phyloP scores from a whole-genome alignment of 2,888 invertebrate species.

The Baronia brevicornis region DNA sequence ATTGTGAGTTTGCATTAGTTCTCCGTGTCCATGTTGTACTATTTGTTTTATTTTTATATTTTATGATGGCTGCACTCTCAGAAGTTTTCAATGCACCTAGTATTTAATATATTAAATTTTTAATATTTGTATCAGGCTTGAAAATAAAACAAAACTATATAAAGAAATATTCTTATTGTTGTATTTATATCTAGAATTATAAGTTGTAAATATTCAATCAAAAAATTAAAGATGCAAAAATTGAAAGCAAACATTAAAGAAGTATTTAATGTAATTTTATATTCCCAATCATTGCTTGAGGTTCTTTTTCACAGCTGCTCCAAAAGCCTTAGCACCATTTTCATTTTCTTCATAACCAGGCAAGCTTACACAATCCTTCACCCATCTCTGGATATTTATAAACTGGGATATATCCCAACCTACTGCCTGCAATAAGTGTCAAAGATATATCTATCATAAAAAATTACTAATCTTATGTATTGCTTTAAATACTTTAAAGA shows the following conservation, averaged over 20 bases:
- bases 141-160: conserved; percentile 14
- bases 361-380: conserved; percentile 71
- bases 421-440: conserved; percentile 59
- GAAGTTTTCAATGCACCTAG: too few relatives aligned
- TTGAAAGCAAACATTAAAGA: too few relatives aligned
- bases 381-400: conserved; percentile 76
- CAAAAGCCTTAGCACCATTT: conserved; percentile 75
- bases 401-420: conserved; percentile 76
- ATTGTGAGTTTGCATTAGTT: too few relatives aligned
- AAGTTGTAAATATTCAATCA: too few relatives aligned
- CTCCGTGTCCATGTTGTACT: too few relatives aligned
- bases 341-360: conserved; percentile 77
- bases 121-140: too few relatives aligned
- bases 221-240: too few relatives aligned
- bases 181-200: conserved; percentile 8
- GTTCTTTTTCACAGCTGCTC: conserved; percentile 74
- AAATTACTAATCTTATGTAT: background rate
- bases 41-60: too few relatives aligned
- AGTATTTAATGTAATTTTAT: conserved; percentile 14
- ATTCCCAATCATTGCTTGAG: conserved; percentile 31
- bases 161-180: conserved; percentile 12
- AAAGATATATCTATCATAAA: background rate
- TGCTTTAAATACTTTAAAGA: background rate
- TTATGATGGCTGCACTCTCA: too few relatives aligned
- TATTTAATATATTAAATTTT: too few relatives aligned